These are phyloP conservation scores for Cardinalis cardinalis DNA, from an alignment of 2,113 vertebrate genomes.

Conservation along the genomic window DNA sequence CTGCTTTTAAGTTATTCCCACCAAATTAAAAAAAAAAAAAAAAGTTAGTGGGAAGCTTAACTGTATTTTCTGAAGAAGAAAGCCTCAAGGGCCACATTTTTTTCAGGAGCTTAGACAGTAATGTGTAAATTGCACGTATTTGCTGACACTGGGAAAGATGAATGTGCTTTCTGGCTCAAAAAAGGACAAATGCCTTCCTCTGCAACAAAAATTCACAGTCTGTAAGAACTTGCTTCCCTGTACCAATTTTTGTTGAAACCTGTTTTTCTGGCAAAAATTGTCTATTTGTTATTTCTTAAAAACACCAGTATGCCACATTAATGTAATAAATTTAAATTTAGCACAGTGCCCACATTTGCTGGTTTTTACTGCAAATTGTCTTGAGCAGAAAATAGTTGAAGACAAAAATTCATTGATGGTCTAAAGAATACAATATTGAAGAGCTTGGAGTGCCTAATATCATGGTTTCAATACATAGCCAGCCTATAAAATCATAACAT, in stretches of 20 bases:
- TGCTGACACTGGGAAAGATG: constrained; percentile 13
- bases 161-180: constrained; percentile 3
- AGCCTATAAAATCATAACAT: neutral
- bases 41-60: neutral
- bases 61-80: constrained; percentile 5
- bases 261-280: neutral
- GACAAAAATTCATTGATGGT: neutral
- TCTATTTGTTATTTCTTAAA: neutral
- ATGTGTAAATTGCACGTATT: constrained; percentile 15
- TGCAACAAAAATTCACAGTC: neutral
- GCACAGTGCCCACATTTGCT: neutral
- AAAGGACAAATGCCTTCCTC: neutral
- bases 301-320: neutral
- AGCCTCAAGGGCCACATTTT: neutral
- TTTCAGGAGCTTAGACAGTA: neutral
- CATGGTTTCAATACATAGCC: neutral
- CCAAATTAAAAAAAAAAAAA: neutral
- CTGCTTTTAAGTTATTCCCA: neutral
- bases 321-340: neutral
- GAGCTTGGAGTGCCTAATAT: neutral
- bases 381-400: neutral
- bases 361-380: neutral
- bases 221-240: neutral
- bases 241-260: neutral
- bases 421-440: neutral